Percentiles rank a stretch among this genome's conserved stretches.
Conservation (phyloP, 1,140 invertebrate species). For the Schmidtea mediterranea region DNA sequence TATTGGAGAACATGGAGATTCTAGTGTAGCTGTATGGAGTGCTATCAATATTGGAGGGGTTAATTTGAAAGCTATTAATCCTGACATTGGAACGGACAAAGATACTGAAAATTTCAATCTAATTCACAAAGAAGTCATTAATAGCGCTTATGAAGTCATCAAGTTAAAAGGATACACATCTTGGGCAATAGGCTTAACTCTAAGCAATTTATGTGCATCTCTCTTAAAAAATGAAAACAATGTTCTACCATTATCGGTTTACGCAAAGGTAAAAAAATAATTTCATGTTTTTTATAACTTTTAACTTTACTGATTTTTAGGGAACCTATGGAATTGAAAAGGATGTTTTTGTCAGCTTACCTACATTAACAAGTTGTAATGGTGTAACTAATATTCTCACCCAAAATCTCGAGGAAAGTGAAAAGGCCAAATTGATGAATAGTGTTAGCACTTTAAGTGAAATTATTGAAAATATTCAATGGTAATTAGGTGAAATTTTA, state of each 20-base stretch:
- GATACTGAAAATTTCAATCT: slow-evolving; percentile 50
- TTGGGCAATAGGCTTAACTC: too few species aligned
- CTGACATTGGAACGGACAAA: slow-evolving; percentile 37
- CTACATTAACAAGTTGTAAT: slow-evolving; percentile 43
- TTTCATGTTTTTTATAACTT: too few species aligned
- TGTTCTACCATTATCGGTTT: too few species aligned
- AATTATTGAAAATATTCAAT: too few species aligned
- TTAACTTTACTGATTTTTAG: slow-evolving; percentile 44
- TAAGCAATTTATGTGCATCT: too few species aligned
- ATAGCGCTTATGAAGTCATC: slow-evolving; percentile 60
- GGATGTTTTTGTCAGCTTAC: slow-evolving; percentile 57
- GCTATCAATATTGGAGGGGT: too few species aligned
- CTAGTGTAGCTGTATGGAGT: slow-evolving; percentile 62
- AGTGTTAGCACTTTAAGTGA: slow-evolving; percentile 39
- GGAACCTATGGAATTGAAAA: slow-evolving; percentile 48
- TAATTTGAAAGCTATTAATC: slow-evolving; percentile 46
- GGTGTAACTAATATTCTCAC: slow-evolving; percentile 47
- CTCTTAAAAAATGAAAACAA: too few species aligned
- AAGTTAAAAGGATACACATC: too few species aligned
- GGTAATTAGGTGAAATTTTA: too few species aligned
- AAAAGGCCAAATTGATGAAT: slow-evolving; percentile 36
- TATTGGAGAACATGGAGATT: slow-evolving; percentile 50
- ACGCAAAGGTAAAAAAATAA: too few species aligned
- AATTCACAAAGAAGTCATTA: slow-evolving; percentile 47
- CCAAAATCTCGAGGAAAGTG: slow-evolving; percentile 41